Percentiles rank a stretch among this genome's conserved stretches.
Conservation (phyloP, 2,888 invertebrate genomes). For the Pterostichus niger region DNA sequence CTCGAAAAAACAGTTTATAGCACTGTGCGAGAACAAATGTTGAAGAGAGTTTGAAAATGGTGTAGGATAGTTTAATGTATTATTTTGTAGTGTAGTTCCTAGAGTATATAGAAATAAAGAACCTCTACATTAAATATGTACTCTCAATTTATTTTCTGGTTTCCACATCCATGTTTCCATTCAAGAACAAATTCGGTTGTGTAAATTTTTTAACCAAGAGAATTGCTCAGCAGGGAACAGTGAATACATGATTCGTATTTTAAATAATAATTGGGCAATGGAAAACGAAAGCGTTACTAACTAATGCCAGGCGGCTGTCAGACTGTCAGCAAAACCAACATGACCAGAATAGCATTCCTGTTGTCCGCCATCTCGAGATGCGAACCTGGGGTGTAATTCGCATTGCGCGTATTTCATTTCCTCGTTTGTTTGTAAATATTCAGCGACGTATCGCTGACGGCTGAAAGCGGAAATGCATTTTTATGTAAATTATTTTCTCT, state of each 20-base stretch:
- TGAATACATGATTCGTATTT: conserved; percentile 56
- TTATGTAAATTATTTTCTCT: conserved; percentile 56
- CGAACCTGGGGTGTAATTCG: conserved; percentile 6
- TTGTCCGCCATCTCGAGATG: conserved; percentile 12
- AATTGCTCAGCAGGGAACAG: conserved; percentile 44
- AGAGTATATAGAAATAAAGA: too few species aligned
- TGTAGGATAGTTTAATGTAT: too few species aligned
- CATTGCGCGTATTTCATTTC: conserved; percentile 47
- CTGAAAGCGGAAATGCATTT: conserved; percentile 53
- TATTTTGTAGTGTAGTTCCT: too few species aligned
- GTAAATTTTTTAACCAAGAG: conserved; percentile 4
- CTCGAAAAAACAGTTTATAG: too few species aligned
- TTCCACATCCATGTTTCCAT: background rate
- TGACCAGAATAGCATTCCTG: conserved; percentile 51
- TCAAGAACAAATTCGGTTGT: conserved; percentile 4
- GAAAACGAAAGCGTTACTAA: conserved; percentile 49
- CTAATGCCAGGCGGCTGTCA: conserved; percentile 34
- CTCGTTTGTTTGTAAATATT: conserved; percentile 55
- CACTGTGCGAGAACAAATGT: too few species aligned
- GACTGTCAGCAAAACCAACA: conserved; percentile 36
- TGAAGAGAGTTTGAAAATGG: too few species aligned
- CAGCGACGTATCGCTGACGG: conserved; percentile 47
- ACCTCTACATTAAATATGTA: background rate
- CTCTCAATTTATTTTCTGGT: conserved; percentile 5
- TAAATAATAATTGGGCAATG: conserved; percentile 59